Evolutionary conservation across 2,888 invertebrate genomes (phyloP), one percentile per base, ranked within the genome.

Genomic region (Noctua janthina): DNA sequence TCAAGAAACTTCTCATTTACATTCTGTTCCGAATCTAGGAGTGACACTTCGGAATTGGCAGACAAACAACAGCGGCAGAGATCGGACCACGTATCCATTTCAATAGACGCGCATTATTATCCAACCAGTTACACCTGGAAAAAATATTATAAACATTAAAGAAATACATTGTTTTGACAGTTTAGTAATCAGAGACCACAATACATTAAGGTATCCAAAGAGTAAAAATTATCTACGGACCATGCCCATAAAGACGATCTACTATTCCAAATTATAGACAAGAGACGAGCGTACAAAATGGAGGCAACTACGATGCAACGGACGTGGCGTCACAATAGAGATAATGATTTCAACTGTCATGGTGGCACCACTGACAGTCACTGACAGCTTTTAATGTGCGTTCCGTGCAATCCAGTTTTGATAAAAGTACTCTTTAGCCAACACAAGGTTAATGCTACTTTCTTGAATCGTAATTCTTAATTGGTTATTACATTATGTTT

Each of bases 201-300:
- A 93, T 92, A 94, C 81, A 64, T 49, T 83, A 81, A 92, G 88
- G 90, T 92, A 93, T 94, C 96, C 97, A 97, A 96, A 97, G 96
- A 97, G 96, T 94, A 96, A 95, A 95, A 95, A 96, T 96, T 96
- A 97, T 97, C 97, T 97, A 97, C 97, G 96, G 97, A 95, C 95
- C 96, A 93, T 95, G 94, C 93, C 95, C 96, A 96, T 96, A 96
- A 96, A 96, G 94, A 94, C 94, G 93, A 95, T 95, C 96, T 96
- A 96, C 79, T 62, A 81, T 95, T 94, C 93, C 79, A 94, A 96
- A 95, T 95, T 95, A 96, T 96, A 97, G 96, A 97, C 96, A 96
- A 96, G 94, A 95, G 94, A 95, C 92, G 92, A 92, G 92, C 91
- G 91, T 91, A 90, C 93, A 96, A 96, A 95, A 96, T 96, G 96